Conservation (phyloP, 92 coral and sea anemone species). For the Epizoanthus illoricatus region DNA sequence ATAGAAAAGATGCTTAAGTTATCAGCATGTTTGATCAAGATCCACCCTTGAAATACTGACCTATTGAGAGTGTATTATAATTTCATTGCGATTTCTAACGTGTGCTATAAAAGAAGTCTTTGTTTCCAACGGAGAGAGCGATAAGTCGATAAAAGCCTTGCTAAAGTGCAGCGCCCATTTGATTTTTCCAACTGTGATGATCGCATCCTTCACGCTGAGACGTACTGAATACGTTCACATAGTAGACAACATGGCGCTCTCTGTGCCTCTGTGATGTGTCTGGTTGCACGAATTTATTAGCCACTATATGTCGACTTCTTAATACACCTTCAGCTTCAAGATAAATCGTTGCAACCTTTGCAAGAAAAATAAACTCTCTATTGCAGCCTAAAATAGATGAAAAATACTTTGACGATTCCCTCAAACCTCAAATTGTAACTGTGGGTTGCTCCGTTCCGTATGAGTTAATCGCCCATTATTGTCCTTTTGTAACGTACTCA, state of each 20-base stretch:
- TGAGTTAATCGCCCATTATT: background rate
- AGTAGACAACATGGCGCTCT: no score
- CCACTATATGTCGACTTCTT: background rate
- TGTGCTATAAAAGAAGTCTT: conserved; percentile 8
- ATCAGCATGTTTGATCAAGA: conserved; percentile 6
- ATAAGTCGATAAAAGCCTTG: conserved; percentile 18
- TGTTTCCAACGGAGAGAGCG: background rate
- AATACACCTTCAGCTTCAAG: background rate
- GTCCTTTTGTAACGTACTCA: background rate
- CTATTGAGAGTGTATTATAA: background rate
- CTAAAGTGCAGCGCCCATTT: conserved; percentile 1
- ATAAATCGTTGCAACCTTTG: background rate
- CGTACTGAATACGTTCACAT: background rate
- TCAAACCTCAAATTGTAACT: conserved; percentile 1
- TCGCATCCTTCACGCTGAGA: conserved; percentile 22
- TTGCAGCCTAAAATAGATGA: background rate
- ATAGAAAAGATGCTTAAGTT: background rate
- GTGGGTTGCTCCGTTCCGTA: background rate
- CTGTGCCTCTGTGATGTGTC: background rate
- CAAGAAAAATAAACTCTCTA: background rate
- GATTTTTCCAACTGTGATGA: conserved; percentile 11
- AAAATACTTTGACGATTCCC: background rate
- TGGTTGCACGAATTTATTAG: background rate
- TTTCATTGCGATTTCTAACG: background rate
- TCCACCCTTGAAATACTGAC: conserved; percentile 17